A percentile compares a stretch with the other conserved stretches of the same genome.
phyloP scores from a whole-genome alignment of 2,888 invertebrate genomes.

The Drosophila acutilabella region DNA sequence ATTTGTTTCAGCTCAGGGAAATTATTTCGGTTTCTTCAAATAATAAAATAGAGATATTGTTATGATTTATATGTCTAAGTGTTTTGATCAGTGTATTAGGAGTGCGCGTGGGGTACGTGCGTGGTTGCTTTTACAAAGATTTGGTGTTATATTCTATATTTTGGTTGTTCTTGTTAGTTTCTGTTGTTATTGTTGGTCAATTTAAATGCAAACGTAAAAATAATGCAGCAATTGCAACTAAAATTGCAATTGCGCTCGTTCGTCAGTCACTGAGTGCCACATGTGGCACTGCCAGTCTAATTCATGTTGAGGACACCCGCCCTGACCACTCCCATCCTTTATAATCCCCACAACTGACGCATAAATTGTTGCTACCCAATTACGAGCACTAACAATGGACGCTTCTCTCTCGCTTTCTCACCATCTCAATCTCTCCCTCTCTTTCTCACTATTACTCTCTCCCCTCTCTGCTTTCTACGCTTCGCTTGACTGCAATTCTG shows the following conservation, averaged over 20 bases:
- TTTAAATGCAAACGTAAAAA: constrained; percentile 67
- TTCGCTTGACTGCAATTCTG: constrained; percentile 40
- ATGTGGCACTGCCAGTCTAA: constrained; percentile 68
- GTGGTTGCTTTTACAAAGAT: constrained; percentile 24
- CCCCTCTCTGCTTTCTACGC: background rate
- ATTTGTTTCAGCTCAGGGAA: too few relatives aligned
- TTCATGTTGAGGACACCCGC: constrained; percentile 55
- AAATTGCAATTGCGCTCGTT: constrained; percentile 66
- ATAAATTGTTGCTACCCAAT: constrained; percentile 81
- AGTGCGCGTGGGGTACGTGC: background rate
- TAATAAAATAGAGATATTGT: too few relatives aligned
- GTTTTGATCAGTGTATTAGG: constrained; percentile 3
- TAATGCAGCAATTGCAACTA: constrained; percentile 67
- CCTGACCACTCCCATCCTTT: background rate
- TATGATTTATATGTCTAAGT: too few relatives aligned
- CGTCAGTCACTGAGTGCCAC: constrained; percentile 51
- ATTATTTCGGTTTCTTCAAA: too few relatives aligned
- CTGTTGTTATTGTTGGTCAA: constrained; percentile 25
- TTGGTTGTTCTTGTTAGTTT: constrained; percentile 3
- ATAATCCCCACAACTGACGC: constrained; percentile 50
- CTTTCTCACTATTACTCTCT: background rate
- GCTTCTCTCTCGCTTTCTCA: background rate
- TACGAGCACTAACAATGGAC: constrained; percentile 76
- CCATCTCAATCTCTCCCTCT: background rate
- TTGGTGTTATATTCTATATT: constrained; percentile 34